Percentiles rank a stretch among this genome's conserved stretches.
phyloP scores from a whole-genome alignment of 2,113 vertebrate species.

The Forbesichthys papilliferus region DNA sequence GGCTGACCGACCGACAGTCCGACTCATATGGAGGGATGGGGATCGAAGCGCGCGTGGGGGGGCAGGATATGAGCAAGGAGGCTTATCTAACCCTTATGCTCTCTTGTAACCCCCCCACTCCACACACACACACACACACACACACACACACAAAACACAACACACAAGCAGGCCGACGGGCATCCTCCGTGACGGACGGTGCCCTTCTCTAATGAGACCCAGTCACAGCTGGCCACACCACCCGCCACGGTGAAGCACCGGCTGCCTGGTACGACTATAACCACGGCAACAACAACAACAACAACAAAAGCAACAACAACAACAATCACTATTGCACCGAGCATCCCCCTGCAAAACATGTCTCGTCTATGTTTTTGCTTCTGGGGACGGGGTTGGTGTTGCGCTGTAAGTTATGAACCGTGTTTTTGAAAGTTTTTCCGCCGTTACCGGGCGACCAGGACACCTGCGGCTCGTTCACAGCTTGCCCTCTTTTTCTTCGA shows the following conservation, averaged over 20 bases:
- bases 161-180: constrained; percentile 1
- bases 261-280: constrained; percentile 31
- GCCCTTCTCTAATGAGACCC: constrained; percentile 67
- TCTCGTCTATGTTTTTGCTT: constrained; percentile 45
- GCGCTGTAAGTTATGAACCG: constrained; percentile 9
- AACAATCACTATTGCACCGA: background rate
- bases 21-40: background rate
- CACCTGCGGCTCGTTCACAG: constrained; percentile 52
- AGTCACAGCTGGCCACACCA: constrained; percentile 68
- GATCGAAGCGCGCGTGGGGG: constrained; percentile 3
- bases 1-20: too few species aligned
- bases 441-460: constrained; percentile 31
- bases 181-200: constrained; percentile 62
- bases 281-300: constrained; percentile 39
- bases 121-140: too few species aligned
- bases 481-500: constrained; percentile 33
- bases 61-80: constrained; percentile 7
- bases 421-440: constrained; percentile 33
- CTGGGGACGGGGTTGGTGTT: constrained; percentile 17
- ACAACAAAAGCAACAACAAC: constrained; percentile 27
- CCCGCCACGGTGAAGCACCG: constrained; percentile 46
- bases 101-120: constrained; percentile 20
- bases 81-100: background rate
- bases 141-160: too few species aligned
- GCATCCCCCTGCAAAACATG: constrained; percentile 29